Evolutionary conservation across 2,113 vertebrate genomes (phyloP).

Genomic region (Sciurus niger): DNA sequence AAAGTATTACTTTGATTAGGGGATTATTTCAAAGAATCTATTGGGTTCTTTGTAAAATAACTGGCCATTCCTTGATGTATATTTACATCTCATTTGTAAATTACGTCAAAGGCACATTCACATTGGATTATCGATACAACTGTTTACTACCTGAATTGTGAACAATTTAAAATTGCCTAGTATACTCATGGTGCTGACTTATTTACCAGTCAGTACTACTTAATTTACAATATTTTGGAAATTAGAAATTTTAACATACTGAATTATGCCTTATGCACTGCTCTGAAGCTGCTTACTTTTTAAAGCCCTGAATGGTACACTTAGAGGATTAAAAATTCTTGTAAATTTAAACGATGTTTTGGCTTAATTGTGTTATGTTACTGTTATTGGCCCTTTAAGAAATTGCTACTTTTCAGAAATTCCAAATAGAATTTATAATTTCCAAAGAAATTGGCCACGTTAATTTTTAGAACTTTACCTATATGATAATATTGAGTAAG

Average conservation of each 20-base stretch:
- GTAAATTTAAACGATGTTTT: neutral
- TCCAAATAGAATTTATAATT: constrained; percentile 6
- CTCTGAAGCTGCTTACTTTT: constrained; percentile 41
- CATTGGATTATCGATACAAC: neutral
- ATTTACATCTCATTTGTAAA: neutral
- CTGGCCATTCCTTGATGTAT: neutral
- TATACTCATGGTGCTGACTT: neutral
- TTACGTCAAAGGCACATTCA: constrained; percentile 9
- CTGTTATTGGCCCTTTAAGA: neutral
- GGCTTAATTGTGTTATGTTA: neutral
- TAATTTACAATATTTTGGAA: constrained; percentile 22
- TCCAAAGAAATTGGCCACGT: neutral
- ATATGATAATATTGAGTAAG: neutral
- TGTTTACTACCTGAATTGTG: neutral
- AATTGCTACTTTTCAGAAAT: constrained; percentile 39
- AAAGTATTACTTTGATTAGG: neutral
- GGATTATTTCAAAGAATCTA: neutral
- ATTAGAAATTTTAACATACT: neutral
- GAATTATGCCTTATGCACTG: neutral
- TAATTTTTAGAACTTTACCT: constrained; percentile 35
- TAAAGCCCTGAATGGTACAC: neutral
- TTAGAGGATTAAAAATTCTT: neutral
- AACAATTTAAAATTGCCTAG: neutral
- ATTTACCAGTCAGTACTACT: neutral
- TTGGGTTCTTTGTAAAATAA: constrained; percentile 32